These are phyloP conservation scores for Beris chalybata DNA, from an alignment of 2,888 invertebrate species.

Conservation along the genomic window DNA sequence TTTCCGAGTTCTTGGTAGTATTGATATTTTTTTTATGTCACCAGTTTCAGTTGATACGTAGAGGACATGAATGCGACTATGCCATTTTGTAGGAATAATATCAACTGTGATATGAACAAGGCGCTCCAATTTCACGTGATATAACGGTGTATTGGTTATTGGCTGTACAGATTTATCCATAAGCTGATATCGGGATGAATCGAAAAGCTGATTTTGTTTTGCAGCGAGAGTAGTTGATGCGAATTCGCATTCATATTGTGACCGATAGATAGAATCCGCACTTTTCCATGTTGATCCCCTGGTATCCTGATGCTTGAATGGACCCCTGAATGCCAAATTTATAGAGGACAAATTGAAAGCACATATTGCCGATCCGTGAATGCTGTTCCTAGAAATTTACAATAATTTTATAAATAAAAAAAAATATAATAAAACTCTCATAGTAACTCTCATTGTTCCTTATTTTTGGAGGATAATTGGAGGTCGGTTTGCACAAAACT, in stretches of 20 bases:
- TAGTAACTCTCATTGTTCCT: too few species aligned
- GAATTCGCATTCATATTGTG: slow-evolving; percentile 65
- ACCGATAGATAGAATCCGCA: slow-evolving; percentile 60
- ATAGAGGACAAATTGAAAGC: slow-evolving; percentile 84
- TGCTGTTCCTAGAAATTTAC: slow-evolving; percentile 67
- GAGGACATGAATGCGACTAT: slow-evolving; percentile 72
- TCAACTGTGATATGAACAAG: slow-evolving; percentile 83
- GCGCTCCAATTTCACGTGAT: slow-evolving; percentile 69
- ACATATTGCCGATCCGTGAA: slow-evolving; percentile 90
- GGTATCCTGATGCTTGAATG: slow-evolving; percentile 81
- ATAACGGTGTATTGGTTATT: slow-evolving; percentile 67
- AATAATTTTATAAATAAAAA: too few species aligned
- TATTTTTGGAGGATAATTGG: too few species aligned
- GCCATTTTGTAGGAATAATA: slow-evolving; percentile 70
- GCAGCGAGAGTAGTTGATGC: slow-evolving; percentile 46
- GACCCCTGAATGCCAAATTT: slow-evolving; percentile 78
- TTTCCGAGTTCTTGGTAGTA: slow-evolving; percentile 68
- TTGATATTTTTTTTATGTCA: slow-evolving; percentile 76
- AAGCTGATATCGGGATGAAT: slow-evolving; percentile 77
- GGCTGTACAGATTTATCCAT: slow-evolving; percentile 88
- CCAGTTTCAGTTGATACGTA: slow-evolving; percentile 79
- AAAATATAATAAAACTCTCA: too few species aligned
- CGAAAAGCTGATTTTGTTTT: slow-evolving; percentile 59
- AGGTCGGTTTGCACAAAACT: too few species aligned
- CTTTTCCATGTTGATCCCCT: slow-evolving; percentile 78